A percentile compares a stretch with the other conserved stretches of the same genome.
Evolutionary conservation across 2,797 vertebrate species (phyloP).

Genomic region (Amphiprion clarkii): DNA sequence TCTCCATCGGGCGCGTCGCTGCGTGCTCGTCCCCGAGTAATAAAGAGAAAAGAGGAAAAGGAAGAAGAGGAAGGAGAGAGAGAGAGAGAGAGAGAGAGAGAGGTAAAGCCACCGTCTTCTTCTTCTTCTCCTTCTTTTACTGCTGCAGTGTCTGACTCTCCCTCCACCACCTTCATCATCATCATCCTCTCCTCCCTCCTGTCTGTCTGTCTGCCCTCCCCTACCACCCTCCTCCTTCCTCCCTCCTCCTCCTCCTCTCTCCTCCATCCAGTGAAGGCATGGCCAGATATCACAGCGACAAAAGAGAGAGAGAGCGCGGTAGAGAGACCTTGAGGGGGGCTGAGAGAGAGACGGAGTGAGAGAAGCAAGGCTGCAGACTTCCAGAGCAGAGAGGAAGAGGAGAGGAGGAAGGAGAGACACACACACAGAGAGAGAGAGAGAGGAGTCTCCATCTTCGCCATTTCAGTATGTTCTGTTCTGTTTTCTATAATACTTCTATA

Average conservation of each 20-base stretch:
- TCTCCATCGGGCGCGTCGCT: constrained; percentile 28
- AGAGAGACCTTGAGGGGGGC: constrained; percentile 4
- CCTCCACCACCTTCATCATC: constrained; percentile 57
- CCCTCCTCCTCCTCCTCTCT: constrained; percentile 11
- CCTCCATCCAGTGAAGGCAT: constrained; percentile 68
- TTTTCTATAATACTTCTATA: neutral
- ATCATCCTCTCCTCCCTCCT: constrained; percentile 50
- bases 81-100: constrained; percentile 3
- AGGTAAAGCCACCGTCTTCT: constrained; percentile 36
- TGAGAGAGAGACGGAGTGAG: constrained; percentile 31
- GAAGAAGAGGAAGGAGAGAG: constrained; percentile 2
- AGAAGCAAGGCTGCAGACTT: constrained; percentile 68
- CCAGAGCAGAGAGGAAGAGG: constrained; percentile 57
- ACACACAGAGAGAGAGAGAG: neutral
- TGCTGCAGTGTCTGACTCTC: constrained; percentile 72
- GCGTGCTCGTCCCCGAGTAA: constrained; percentile 55
- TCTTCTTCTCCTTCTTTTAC: constrained; percentile 46
- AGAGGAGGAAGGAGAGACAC: constrained; percentile 52
- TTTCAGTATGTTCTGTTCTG: constrained; percentile 60
- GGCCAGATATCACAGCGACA: constrained; percentile 71
- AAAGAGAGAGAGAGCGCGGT: constrained; percentile 58
- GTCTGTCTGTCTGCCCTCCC: constrained; percentile 40
- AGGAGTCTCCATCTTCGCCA: constrained; percentile 70
- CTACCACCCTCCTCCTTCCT: neutral
- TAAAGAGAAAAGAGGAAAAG: constrained; percentile 18